These are phyloP conservation scores for Numenius arquata DNA, from an alignment of 2,113 vertebrate species.

Conservation along the genomic window DNA sequence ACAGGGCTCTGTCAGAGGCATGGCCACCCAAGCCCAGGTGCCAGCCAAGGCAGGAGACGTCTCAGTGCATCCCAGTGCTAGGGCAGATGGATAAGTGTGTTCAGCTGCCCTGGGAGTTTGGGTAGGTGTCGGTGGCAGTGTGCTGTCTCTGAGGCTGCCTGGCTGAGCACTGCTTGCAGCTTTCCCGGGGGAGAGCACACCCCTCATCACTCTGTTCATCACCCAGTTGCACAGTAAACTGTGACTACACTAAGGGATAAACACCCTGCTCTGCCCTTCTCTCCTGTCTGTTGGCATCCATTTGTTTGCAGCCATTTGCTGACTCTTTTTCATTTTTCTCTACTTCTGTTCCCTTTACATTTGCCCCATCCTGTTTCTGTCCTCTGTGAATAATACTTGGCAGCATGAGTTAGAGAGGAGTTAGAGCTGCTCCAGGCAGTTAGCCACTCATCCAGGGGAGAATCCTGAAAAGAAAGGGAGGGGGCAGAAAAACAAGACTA, in stretches of 20 bases:
- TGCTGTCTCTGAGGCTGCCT: neutral
- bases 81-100: neutral
- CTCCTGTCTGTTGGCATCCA: neutral
- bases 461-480: neutral
- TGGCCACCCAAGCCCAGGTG: neutral
- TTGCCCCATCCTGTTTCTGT: neutral
- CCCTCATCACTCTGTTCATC: neutral
- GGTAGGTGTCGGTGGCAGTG: neutral
- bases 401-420: neutral
- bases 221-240: neutral
- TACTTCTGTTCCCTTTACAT: neutral
- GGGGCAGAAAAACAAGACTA: fast-evolving
- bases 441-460: neutral
- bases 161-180: neutral
- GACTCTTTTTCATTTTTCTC: neutral
- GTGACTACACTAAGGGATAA: neutral
- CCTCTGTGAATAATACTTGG: neutral
- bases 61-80: neutral
- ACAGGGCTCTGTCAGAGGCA: neutral
- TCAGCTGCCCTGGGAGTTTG: neutral
- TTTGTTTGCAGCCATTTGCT: neutral
- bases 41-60: neutral
- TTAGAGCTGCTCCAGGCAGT: neutral
- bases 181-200: neutral
- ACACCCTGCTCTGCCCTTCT: neutral